Base-by-base conservation (phyloP, 2,113 vertebrate species). In the Plecotus auritus region DNA sequence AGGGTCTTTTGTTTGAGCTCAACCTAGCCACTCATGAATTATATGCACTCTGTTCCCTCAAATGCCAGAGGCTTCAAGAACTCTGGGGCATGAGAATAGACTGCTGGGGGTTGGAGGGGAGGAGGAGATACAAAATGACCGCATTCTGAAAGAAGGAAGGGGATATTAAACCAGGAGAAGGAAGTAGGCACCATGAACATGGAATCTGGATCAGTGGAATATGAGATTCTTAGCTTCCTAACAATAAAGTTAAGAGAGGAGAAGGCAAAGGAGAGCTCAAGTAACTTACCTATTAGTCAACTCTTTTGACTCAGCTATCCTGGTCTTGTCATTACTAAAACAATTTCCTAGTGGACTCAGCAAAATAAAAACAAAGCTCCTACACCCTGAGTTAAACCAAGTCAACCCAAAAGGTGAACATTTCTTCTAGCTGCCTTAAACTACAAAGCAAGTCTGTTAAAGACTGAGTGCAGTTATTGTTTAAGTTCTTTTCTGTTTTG, bases 141-240 rank as follows among this genome's bases (percentile, higher is more conserved):
- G 49, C 7, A 10, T 69, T 67, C 40, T 93, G 51, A 85, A 76
- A 54, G 54, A 80, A 73, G 66, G 66, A 69, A 74, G 86, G 32
- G 18, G 14, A 14, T 81, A 17, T 66, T 78, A 64, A 82, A 51
- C 11, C 13, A 78, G 73, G 72, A 81, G 14, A 89, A 59, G 23
- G 35, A 80, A 77, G 64, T 72, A 26, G 54, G 37, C 17, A 80
- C 49, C 47, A 54, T 84, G 81, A 67, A 47, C 59, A n/a, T 87
- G 66, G 81, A 86, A 84, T 94, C 87, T 73, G 40, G 10, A 28
- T 90, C 40, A 32, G 93, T 69, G 42, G 70, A 89, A 93, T 40
- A 88, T 84, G 84, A 87, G 90, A 67, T 54, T 92, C 69, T 85
- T 92, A 32, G 72, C 47, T 94, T 93, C 32, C 2, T 7, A 85